phyloP scores from a whole-genome alignment of 2,113 vertebrate species.

The Forbesichthys agassizii region DNA sequence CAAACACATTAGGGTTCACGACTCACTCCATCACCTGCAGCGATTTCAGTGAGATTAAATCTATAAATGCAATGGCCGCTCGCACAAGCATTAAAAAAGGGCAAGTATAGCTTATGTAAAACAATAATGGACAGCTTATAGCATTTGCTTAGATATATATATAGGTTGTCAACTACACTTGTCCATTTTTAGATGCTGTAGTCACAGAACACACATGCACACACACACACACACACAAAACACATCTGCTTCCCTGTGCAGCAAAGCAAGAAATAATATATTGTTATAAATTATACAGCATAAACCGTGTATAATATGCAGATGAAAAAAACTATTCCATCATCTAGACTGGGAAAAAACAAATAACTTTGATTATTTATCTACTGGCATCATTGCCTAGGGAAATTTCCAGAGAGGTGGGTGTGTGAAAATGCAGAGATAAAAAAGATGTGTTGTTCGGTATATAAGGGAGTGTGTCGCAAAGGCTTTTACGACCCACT shows the following conservation, averaged over 20 bases:
- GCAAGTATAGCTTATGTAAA: too few species aligned
- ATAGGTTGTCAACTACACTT: neutral
- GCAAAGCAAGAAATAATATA: too few species aligned
- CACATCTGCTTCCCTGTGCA: neutral
- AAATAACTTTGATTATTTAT: slow-evolving; percentile 16
- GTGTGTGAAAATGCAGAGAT: slow-evolving; percentile 30
- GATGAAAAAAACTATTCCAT: slow-evolving; percentile 8
- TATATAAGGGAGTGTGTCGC: slow-evolving; percentile 40
- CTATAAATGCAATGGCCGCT: too few species aligned
- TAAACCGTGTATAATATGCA: too few species aligned
- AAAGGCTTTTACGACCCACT: slow-evolving; percentile 50
- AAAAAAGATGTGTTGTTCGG: slow-evolving; percentile 43
- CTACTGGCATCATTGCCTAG: slow-evolving; percentile 23
- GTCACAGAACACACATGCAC: neutral
- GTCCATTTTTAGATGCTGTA: neutral
- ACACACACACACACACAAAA: slow-evolving; percentile 12
- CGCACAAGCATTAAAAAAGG: too few species aligned
- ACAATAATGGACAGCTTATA: too few species aligned
- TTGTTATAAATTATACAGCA: too few species aligned
- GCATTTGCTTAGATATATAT: slow-evolving; percentile 38
- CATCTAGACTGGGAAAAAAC: slow-evolving; percentile 17
- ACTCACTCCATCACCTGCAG: too few species aligned
- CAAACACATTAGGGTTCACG: too few species aligned
- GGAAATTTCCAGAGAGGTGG: slow-evolving; percentile 3
- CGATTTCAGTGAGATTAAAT: too few species aligned